These are phyloP conservation scores for Lycia hirtaria DNA, from an alignment of 2,888 invertebrate genomes.

Conservation along the genomic window DNA sequence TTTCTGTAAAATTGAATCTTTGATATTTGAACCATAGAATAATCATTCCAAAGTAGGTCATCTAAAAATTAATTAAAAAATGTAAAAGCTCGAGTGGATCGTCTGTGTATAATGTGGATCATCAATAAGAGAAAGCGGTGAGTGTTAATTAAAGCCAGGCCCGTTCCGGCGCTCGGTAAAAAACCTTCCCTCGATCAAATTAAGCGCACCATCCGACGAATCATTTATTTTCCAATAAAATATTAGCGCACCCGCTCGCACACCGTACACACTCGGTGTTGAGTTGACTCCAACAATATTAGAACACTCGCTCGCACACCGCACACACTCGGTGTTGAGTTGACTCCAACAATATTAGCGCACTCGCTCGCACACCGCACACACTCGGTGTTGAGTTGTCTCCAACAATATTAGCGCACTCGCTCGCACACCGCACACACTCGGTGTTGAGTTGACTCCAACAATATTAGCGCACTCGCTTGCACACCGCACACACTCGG, in stretches of 20 bases:
- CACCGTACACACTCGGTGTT: not conserved
- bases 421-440: no score
- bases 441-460: no score
- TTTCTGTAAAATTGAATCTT: not conserved
- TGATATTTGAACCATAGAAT: not conserved
- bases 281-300: not conserved
- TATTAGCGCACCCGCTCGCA: constrained; percentile 30
- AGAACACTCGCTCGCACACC: no score
- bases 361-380: no score
- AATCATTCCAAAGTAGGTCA: constrained; percentile 11
- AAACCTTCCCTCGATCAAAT: constrained; percentile 52
- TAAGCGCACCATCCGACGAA: constrained; percentile 51
- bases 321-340: no score
- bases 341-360: no score
- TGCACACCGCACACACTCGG: no score
- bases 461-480: no score
- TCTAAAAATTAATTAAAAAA: constrained; percentile 18
- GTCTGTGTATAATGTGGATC: constrained; percentile 24
- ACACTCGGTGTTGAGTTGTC: no score
- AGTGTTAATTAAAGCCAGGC: constrained; percentile 40
- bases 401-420: no score
- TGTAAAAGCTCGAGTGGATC: constrained; percentile 15
- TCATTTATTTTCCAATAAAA: constrained; percentile 57
- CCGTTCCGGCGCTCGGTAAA: constrained; percentile 28
- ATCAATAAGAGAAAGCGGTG: constrained; percentile 27